Conservation (phyloP, 2,888 invertebrate genomes). For the Cylloceria caligata region DNA sequence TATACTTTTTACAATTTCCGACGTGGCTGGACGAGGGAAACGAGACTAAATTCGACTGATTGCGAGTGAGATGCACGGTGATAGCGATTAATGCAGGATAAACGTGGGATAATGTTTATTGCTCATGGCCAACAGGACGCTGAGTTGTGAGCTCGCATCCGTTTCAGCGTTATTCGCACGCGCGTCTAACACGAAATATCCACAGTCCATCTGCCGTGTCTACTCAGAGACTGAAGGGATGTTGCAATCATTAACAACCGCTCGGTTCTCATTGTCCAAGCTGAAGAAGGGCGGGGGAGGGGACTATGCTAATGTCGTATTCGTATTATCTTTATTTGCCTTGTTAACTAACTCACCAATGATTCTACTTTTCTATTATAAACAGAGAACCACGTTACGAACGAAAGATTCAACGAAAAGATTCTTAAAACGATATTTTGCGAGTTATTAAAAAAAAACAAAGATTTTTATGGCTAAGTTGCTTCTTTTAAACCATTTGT, state of each 20-base stretch:
- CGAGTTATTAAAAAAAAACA: too few species aligned
- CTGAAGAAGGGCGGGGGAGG: too few species aligned
- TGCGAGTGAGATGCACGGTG: conserved; percentile 31
- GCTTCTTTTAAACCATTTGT: too few species aligned
- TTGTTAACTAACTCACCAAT: not conserved
- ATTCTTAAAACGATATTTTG: too few species aligned
- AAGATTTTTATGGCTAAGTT: too few species aligned
- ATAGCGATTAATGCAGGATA: conserved; percentile 56
- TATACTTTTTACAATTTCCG: conserved; percentile 19
- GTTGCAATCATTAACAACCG: conserved; percentile 30
- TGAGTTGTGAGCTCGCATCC: conserved; percentile 58
- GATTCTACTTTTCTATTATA: not conserved
- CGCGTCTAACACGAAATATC: conserved; percentile 54
- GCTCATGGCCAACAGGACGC: conserved; percentile 54
- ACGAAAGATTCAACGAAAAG: too few species aligned
- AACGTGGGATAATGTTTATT: conserved; percentile 61
- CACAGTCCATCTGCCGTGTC: conserved; percentile 53
- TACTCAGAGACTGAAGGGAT: conserved; percentile 27
- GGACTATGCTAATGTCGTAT: conserved; percentile 11
- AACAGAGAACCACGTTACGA: not conserved
- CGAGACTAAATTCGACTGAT: conserved; percentile 54
- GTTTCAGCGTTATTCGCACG: conserved; percentile 62
- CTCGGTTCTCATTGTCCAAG: conserved; percentile 53
- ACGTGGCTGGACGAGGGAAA: conserved; percentile 36
- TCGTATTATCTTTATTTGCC: conserved; percentile 20